A percentile compares a stretch with the other conserved stretches of the same genome.
Evolutionary conservation across 2,797 vertebrate genomes (phyloP).

Genomic region (Lindbergichthys nudifrons): DNA sequence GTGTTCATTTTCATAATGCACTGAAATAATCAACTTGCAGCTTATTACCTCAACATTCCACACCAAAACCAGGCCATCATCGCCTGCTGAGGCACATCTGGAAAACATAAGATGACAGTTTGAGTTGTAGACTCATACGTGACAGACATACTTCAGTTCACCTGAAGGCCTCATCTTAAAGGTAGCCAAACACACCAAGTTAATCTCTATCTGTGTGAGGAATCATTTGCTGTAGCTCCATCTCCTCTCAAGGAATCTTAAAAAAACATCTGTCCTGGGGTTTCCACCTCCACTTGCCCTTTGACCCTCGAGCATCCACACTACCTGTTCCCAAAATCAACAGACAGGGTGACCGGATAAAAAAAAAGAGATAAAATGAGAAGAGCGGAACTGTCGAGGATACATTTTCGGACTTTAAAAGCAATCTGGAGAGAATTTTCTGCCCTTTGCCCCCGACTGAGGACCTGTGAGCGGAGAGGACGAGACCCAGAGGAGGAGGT

Average conservation of each 20-base stretch:
- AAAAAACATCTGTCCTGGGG: constrained; percentile 79
- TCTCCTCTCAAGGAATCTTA: constrained; percentile 35
- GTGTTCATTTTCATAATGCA: background rate
- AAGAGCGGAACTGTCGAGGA: constrained; percentile 87
- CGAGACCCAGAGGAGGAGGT: constrained; percentile 81
- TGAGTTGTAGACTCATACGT: background rate
- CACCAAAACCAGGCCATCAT: constrained; percentile 92
- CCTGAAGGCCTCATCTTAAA: constrained; percentile 19
- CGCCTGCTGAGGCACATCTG: constrained; percentile 97
- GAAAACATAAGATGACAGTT: constrained; percentile 20
- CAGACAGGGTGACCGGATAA: constrained; percentile 71
- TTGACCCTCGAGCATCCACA: constrained; percentile 81
- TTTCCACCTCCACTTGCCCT: constrained; percentile 81
- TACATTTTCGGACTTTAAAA: constrained; percentile 91
- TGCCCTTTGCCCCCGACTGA: constrained; percentile 89
- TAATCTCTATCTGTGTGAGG: constrained; percentile 52
- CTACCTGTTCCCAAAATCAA: constrained; percentile 78
- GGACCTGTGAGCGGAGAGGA: constrained; percentile 79
- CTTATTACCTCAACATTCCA: constrained; percentile 92
- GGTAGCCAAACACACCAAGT: constrained; percentile 21
- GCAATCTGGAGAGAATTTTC: constrained; percentile 93
- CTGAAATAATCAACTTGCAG: background rate
- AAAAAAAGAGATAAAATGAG: constrained; percentile 73
- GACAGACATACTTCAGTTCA: background rate
- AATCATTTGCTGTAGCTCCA: constrained; percentile 56